These are phyloP conservation scores for Nycteola revayana DNA, from an alignment of 2,888 invertebrate species.

Conservation along the genomic window DNA sequence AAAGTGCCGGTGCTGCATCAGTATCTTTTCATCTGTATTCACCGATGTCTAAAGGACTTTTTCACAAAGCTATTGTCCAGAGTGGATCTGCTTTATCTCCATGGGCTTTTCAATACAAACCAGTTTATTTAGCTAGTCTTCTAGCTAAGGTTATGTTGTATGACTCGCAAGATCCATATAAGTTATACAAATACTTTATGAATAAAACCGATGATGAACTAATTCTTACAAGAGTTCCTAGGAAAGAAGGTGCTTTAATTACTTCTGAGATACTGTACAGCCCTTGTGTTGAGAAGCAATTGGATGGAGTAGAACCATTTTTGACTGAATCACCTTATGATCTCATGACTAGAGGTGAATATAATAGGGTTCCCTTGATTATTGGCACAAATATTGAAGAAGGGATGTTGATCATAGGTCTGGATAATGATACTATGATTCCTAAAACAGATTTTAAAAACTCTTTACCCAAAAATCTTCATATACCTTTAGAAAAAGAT, in stretches of 20 bases:
- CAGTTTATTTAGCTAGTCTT: constrained; percentile 48
- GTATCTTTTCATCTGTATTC: constrained; percentile 58
- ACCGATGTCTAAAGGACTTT: constrained; percentile 55
- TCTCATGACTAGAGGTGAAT: constrained; percentile 44
- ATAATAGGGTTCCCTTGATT: constrained; percentile 57
- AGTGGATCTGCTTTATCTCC: constrained; percentile 55
- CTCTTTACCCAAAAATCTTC: constrained; percentile 51
- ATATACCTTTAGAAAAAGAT: constrained; percentile 40
- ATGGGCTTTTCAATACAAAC: constrained; percentile 54
- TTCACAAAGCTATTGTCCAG: constrained; percentile 57
- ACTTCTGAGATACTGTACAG: constrained; percentile 49
- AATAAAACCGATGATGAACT: constrained; percentile 47
- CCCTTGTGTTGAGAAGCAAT: constrained; percentile 49
- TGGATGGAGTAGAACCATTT: constrained; percentile 55
- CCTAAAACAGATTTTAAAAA: constrained; percentile 39
- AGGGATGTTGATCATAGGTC: constrained; percentile 44
- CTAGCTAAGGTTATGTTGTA: constrained; percentile 50
- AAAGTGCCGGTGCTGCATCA: constrained; percentile 57
- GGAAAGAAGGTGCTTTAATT: constrained; percentile 42
- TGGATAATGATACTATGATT: constrained; percentile 48
- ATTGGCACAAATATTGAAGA: constrained; percentile 51
- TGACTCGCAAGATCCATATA: constrained; percentile 41
- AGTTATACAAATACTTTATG: constrained; percentile 47
- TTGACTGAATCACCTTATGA: constrained; percentile 49
- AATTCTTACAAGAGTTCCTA: constrained; percentile 47